Evolutionary conservation across 2,113 vertebrate species (phyloP).

Genomic region (Agapornis roseicollis): DNA sequence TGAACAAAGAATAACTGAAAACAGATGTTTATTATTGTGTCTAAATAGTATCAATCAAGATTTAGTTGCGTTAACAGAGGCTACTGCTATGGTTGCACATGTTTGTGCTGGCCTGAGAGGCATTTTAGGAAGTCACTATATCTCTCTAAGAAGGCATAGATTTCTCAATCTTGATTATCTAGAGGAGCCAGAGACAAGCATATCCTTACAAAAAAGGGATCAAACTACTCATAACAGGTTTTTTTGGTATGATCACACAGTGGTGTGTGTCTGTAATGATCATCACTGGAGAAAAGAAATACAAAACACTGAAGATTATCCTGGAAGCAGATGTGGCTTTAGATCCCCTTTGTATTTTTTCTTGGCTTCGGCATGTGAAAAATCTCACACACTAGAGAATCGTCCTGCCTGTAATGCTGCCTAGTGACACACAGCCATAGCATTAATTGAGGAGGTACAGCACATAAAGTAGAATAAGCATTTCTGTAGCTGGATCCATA

Average conservation of each 20-base stretch:
- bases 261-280: background rate
- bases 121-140: background rate
- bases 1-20: background rate
- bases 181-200: background rate
- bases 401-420: background rate
- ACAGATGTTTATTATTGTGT: background rate
- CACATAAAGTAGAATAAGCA: background rate
- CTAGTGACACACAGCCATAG: background rate
- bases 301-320: background rate
- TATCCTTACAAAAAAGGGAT: background rate
- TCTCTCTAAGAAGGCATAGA: background rate
- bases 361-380: background rate
- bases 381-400: background rate
- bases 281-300: background rate
- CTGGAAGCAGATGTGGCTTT: background rate
- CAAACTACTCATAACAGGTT: background rate
- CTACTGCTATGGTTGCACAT: background rate
- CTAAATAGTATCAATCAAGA: background rate
- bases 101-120: background rate
- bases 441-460: background rate
- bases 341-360: background rate
- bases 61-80: background rate
- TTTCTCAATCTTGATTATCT: background rate
- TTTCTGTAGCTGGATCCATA: background rate
- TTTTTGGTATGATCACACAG: background rate